Evolutionary conservation across 2,113 vertebrate species (phyloP).

Genomic region (Zosterops hypoxanthus): DNA sequence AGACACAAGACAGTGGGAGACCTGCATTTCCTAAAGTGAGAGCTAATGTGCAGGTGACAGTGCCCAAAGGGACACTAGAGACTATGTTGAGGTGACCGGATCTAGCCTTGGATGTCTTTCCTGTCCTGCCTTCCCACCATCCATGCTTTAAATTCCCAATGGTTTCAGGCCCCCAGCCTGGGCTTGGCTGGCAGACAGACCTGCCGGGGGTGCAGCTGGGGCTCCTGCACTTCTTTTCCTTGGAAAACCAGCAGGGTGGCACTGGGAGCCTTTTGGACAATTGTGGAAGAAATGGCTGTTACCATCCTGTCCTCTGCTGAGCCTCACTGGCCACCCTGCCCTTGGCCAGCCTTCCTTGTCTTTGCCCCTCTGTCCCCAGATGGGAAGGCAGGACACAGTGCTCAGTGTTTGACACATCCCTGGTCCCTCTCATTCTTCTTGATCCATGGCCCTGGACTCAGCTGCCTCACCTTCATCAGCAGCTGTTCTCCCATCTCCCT

Average conservation of each 20-base stretch:
- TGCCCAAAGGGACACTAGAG: background rate
- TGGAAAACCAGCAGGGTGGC: background rate
- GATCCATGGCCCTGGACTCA: background rate
- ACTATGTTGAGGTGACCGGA: background rate
- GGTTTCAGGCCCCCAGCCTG: background rate
- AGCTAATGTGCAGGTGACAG: background rate
- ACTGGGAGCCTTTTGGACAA: background rate
- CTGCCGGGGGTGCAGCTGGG: background rate
- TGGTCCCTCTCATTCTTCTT: background rate
- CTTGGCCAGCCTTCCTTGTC: background rate
- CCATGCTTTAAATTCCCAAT: background rate
- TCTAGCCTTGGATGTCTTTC: background rate
- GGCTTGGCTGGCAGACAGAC: background rate
- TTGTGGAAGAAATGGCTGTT: background rate
- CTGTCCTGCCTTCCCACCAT: background rate
- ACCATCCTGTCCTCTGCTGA: background rate
- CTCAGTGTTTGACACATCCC: background rate
- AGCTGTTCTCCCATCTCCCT: background rate
- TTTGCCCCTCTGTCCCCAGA: background rate
- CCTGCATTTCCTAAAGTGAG: background rate
- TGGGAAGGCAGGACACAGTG: background rate
- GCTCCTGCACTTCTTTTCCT: background rate
- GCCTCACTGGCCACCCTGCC: background rate
- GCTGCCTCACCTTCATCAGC: background rate
- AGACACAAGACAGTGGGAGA: background rate